These are phyloP conservation scores for Myodes glareolus DNA, from an alignment of 2,113 vertebrate genomes.

Conservation along the genomic window DNA sequence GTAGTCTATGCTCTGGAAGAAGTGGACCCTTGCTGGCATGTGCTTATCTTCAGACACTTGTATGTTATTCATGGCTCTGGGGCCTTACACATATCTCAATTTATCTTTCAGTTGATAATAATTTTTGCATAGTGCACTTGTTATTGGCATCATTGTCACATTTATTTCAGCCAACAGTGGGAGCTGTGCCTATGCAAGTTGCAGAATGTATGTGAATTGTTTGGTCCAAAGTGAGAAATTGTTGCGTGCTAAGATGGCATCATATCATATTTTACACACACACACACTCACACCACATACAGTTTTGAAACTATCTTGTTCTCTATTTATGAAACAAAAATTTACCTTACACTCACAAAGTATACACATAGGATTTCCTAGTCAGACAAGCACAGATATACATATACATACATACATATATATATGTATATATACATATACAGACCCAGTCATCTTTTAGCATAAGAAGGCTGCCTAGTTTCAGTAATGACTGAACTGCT, in stretches of 20 bases:
- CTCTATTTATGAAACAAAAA: conserved; percentile 32
- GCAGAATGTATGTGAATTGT: background rate
- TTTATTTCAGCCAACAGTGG: background rate
- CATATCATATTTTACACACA: background rate
- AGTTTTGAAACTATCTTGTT: background rate
- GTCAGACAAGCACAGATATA: background rate
- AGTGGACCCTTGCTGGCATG: background rate
- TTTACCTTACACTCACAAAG: background rate
- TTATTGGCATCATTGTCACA: background rate
- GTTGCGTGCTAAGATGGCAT: background rate
- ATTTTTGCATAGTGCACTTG: background rate
- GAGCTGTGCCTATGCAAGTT: background rate
- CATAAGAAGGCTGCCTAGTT: background rate
- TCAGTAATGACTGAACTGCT: background rate
- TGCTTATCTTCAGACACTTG: background rate
- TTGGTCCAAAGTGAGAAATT: background rate
- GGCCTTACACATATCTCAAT: background rate
- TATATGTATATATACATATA: background rate
- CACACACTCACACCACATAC: too few relatives aligned
- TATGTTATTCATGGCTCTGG: background rate
- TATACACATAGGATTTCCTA: background rate
- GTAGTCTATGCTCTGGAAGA: background rate
- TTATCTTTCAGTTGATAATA: background rate
- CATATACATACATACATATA: background rate
- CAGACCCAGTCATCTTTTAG: background rate